These are phyloP conservation scores for Aspidoscelis tigris DNA, from an alignment of 2,113 vertebrate genomes.

Conservation along the genomic window DNA sequence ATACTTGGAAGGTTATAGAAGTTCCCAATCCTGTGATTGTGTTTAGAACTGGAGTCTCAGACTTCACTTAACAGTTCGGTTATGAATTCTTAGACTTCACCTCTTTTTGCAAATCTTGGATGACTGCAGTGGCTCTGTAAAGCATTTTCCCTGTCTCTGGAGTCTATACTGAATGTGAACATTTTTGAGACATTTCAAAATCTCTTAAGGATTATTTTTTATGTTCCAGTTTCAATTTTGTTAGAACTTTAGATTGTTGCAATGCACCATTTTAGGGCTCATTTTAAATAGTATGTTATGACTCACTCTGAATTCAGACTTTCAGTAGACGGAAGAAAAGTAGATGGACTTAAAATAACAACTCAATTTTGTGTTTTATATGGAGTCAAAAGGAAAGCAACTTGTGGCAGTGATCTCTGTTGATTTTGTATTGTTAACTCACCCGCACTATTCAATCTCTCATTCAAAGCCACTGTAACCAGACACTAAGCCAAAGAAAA, in stretches of 20 bases:
- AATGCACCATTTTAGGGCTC: neutral
- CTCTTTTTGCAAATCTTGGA: too few species aligned
- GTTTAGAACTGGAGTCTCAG: too few species aligned
- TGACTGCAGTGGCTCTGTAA: too few species aligned
- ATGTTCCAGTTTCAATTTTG: neutral
- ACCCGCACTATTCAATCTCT: conserved; percentile 51
- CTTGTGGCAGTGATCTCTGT: conserved; percentile 38
- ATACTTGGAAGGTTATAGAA: too few species aligned
- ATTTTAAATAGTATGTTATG: neutral
- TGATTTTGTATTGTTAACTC: conserved; percentile 36
- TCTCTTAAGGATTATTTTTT: neutral
- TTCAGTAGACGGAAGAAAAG: neutral
- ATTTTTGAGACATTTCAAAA: neutral
- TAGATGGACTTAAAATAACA: neutral
- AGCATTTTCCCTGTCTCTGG: too few species aligned
- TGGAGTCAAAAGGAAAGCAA: conserved; percentile 33
- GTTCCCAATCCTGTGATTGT: too few species aligned
- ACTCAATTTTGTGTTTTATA: neutral
- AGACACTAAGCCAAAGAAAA: conserved; percentile 38
- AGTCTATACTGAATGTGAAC: neutral
- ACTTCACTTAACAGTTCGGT: too few species aligned
- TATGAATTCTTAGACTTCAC: too few species aligned
- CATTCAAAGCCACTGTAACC: conserved; percentile 48
- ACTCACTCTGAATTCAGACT: neutral
- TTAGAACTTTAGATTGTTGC: neutral